Evolutionary conservation across 2,797 vertebrate genomes (phyloP).

Genomic region (Eulemur rubriventer): DNA sequence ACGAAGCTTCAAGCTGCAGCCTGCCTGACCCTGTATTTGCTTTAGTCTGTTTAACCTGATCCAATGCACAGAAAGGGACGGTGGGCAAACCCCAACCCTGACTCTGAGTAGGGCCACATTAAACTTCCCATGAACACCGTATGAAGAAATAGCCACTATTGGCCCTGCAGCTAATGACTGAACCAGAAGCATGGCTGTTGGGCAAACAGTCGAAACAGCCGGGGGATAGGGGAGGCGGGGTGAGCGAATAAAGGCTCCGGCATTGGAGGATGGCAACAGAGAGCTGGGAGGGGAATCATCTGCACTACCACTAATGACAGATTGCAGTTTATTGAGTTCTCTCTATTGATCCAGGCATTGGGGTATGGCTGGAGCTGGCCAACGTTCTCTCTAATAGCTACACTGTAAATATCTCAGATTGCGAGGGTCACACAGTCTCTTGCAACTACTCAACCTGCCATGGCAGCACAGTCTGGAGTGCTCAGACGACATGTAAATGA

Average conservation of each 20-base stretch:
- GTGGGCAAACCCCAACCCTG: background rate
- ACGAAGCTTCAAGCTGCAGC: slow-evolving; percentile 80
- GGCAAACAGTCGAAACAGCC: background rate
- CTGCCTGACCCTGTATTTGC: slow-evolving; percentile 82
- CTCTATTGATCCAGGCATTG: background rate
- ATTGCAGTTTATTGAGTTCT: too few relatives aligned
- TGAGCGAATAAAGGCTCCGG: background rate
- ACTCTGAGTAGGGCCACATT: slow-evolving; percentile 59
- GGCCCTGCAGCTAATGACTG: slow-evolving; percentile 69
- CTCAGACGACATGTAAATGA: background rate
- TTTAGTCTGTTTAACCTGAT: slow-evolving; percentile 79
- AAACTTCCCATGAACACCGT: slow-evolving; percentile 72
- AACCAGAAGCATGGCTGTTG: slow-evolving; percentile 62
- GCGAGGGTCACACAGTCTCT: background rate
- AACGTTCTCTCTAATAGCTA: background rate
- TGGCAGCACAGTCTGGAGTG: accelerated
- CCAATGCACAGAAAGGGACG: slow-evolving; percentile 64
- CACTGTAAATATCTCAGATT: background rate
- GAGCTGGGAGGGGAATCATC: background rate
- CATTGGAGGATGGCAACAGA: background rate
- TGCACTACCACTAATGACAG: background rate
- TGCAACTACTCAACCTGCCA: too few relatives aligned
- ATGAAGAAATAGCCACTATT: slow-evolving; percentile 66
- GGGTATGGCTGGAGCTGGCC: background rate
- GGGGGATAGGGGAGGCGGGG: background rate